Conservation (phyloP, 2,888 invertebrate genomes). For the Drosophila pseudotakahashii region DNA sequence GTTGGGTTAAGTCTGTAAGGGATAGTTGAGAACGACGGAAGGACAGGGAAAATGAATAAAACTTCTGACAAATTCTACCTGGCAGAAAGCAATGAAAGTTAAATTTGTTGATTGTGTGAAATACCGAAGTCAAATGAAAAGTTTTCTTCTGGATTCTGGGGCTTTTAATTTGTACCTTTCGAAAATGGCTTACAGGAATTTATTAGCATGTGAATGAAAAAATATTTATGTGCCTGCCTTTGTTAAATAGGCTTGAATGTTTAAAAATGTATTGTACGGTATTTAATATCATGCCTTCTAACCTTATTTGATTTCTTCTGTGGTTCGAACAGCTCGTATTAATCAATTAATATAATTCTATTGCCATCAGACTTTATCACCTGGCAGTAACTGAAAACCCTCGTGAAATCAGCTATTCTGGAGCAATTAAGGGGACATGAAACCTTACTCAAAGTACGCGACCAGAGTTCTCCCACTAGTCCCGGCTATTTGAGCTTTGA, state of each 20-base stretch:
- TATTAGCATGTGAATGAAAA: neutral
- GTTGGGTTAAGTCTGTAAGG: conserved; percentile 16
- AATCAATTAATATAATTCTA: conserved; percentile 33
- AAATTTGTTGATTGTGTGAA: conserved; percentile 27
- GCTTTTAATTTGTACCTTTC: neutral
- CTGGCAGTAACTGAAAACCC: conserved; percentile 27
- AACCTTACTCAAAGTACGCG: conserved; percentile 39
- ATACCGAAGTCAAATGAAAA: conserved; percentile 16
- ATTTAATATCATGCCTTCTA: neutral
- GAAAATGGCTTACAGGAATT: neutral
- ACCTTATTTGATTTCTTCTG: neutral
- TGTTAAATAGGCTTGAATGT: no score
- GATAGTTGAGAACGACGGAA: conserved; percentile 9
- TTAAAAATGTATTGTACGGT: no score
- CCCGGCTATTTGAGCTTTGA: conserved; percentile 54
- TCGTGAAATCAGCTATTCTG: conserved; percentile 31
- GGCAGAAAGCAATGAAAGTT: conserved; percentile 26
- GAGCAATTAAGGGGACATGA: conserved; percentile 42
- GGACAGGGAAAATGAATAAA: conserved; percentile 11
- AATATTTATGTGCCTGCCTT: no score
- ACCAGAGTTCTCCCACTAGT: conserved; percentile 28
- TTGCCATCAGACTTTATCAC: conserved; percentile 31
- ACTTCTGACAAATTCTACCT: conserved; percentile 30
- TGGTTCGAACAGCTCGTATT: neutral
- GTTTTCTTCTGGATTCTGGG: neutral